Percentiles rank a stretch among this genome's conserved stretches.
Conservation (phyloP, 2,797 vertebrate species). For the Enteromius argenteus region DNA sequence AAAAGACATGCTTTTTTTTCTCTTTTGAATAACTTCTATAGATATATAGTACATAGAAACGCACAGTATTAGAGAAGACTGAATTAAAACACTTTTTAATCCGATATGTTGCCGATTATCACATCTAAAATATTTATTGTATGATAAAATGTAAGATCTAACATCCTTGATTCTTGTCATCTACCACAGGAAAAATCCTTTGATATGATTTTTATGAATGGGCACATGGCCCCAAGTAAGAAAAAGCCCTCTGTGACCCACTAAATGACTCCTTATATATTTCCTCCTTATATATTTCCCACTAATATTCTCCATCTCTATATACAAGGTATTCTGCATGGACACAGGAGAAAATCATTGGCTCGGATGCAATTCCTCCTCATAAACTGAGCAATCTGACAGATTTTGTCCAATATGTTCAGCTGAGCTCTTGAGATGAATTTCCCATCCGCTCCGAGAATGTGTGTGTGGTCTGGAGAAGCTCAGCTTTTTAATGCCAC, state of each 20-base stretch:
- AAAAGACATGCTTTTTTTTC: neutral
- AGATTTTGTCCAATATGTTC: constrained; percentile 37
- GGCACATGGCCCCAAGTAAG: neutral
- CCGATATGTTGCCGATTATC: neutral
- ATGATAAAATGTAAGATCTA: neutral
- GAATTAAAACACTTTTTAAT: neutral
- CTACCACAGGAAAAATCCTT: neutral
- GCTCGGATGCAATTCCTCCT: constrained; percentile 15
- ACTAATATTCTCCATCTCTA: neutral
- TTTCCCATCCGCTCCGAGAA: constrained; percentile 2
- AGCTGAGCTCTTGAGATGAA: constrained; percentile 34
- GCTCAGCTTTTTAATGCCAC: constrained; percentile 46
- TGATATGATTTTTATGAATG: constrained; percentile 22
- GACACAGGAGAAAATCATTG: constrained; percentile 12
- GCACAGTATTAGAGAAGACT: neutral
- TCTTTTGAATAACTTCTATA: too few relatives aligned
- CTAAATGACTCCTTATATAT: neutral
- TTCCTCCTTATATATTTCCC: neutral
- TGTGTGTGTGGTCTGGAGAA: constrained; percentile 31
- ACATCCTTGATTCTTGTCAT: neutral
- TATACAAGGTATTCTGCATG: neutral
- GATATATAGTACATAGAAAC: neutral
- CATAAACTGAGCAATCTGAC: constrained; percentile 29
- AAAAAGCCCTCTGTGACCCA: neutral
- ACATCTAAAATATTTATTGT: neutral